A percentile compares a stretch with the other conserved stretches of the same genome.
These are phyloP conservation scores for Melanogrammus aeglefinus DNA, from an alignment of 2,797 vertebrate genomes.

Conservation along the genomic window DNA sequence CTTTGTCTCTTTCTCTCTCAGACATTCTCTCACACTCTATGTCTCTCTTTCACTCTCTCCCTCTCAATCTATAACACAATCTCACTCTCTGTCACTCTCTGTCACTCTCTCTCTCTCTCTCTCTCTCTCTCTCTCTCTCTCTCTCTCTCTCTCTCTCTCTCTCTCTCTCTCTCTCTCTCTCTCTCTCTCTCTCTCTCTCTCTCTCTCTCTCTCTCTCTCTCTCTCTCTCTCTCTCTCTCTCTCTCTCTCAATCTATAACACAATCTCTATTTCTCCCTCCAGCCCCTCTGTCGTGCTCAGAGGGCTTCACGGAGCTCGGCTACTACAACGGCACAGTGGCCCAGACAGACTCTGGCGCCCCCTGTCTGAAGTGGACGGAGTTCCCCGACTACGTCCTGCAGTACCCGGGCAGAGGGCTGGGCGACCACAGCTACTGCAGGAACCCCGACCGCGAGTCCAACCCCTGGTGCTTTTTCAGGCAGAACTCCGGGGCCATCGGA, in stretches of 20 bases:
- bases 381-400: slow-evolving; percentile 91
- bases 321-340: slow-evolving; percentile 88
- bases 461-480: slow-evolving; percentile 91
- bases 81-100: background rate
- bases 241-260: background rate
- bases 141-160: background rate
- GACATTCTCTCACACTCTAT: no score
- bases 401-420: slow-evolving; percentile 85
- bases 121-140: background rate
- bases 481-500: slow-evolving; percentile 81
- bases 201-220: no score
- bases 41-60: background rate
- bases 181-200: no score
- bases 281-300: slow-evolving; percentile 78
- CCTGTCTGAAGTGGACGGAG: slow-evolving; percentile 83
- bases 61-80: background rate
- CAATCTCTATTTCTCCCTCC: background rate
- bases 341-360: slow-evolving; percentile 80
- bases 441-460: slow-evolving; percentile 83
- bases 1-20: background rate
- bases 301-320: slow-evolving; percentile 77
- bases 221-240: background rate
- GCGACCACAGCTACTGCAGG: slow-evolving; percentile 88
- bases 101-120: background rate
- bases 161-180: background rate